Percentiles rank a stretch among this genome's conserved stretches.
Evolutionary conservation across 2,888 invertebrate genomes (phyloP).

Genomic region (Eupelmus urozonus): DNA sequence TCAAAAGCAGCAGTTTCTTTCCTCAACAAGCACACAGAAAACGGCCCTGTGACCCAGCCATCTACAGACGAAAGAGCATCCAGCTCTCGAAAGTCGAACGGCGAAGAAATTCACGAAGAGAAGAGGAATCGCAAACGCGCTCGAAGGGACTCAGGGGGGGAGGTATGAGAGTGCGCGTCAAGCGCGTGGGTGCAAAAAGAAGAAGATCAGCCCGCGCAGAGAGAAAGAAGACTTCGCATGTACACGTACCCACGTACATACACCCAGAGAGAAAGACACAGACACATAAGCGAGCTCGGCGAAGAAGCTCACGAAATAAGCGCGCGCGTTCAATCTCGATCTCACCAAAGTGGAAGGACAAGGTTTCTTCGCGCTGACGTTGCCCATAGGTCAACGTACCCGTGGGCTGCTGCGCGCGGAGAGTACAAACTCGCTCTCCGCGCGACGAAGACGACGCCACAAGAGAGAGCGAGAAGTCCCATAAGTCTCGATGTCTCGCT

Average conservation of each 20-base stretch:
- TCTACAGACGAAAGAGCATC: no score
- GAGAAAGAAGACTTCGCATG: neutral
- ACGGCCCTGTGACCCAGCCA: no score
- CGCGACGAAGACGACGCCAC: neutral
- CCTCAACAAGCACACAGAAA: no score
- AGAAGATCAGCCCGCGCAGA: neutral
- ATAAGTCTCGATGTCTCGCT: conserved; percentile 38
- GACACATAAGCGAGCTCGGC: neutral
- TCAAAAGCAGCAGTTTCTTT: no score
- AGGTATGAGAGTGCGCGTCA: neutral
- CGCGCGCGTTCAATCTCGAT: conserved; percentile 61
- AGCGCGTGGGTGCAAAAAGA: conserved; percentile 14
- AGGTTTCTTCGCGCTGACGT: conserved; percentile 63
- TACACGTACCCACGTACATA: no score
- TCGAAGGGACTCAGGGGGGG: neutral
- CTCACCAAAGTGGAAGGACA: conserved; percentile 63
- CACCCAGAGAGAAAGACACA: no score
- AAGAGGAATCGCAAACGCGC: no score
- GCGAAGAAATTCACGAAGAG: no score
- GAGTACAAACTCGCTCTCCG: conserved; percentile 29
- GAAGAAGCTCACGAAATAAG: conserved; percentile 40
- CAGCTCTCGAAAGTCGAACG: no score
- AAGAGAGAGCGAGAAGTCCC: conserved; percentile 47
- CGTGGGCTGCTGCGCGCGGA: conserved; percentile 43
- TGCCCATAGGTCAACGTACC: conserved; percentile 63